Base-by-base conservation (phyloP, 1,140 invertebrate species). In the Rhopalosiphum padi region DNA sequence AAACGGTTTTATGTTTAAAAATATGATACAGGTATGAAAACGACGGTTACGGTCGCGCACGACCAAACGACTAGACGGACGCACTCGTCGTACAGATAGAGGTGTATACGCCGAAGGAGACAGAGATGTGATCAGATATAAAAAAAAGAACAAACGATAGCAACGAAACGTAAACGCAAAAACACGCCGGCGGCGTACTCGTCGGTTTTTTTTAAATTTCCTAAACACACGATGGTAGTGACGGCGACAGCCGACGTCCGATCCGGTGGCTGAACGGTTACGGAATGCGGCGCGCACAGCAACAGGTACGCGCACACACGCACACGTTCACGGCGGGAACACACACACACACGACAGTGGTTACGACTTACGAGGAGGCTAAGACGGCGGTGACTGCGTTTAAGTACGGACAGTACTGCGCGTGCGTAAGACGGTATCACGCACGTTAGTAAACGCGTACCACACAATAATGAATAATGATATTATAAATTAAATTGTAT, bases 221-320 rank as follows among this genome's bases (percentile, higher is more conserved):
- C 21, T 90, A 9, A 68, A 46, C 9, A 43, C 41, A 46, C 35
- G 15, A 6, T 15, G 22, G 48, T 53, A 22, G n/a, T 37, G 46
- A 43, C 91, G 48, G 46, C 90, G 30, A n/a, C 43, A 68, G n/a
- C 82, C 35, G 82, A 83, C 77, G 91, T 85, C 91, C 91, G 48
- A 93, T 21, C 82, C n/a, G 82, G 25, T 53, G 91, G 82, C 46
- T 83, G 25, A 46, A n/a, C 77, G 91, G 43, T 93, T 93, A 55
- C 91, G 91, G 91, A 93, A 93, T 93, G 91, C 91, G 77, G 82
- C 35, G 77, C 46, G 35, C 1, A 41, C 48, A 43, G 82, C 46
- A 85, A 83, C 91, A 93, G 77, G 90, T 92, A 92, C 46, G 51
- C 8, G 18, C 9, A 43, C 88, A 90, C 53, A 90, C 88, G 88